phyloP scores from a whole-genome alignment of 2,888 invertebrate species.

The Drosophila colorata region DNA sequence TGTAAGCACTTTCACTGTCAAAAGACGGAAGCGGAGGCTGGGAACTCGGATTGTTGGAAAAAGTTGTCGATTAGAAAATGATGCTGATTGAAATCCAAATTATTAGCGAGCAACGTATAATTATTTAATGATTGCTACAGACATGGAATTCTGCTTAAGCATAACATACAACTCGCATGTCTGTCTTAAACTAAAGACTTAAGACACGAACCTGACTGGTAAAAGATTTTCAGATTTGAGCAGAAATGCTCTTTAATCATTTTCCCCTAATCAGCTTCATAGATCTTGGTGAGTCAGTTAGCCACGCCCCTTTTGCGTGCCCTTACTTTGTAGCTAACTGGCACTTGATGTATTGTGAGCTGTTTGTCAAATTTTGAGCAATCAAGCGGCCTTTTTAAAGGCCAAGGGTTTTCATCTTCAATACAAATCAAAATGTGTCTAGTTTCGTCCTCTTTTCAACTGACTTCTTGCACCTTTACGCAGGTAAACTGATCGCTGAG shows the following conservation, averaged over 20 bases:
- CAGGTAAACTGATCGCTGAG: conserved; percentile 42
- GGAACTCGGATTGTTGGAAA: conserved; percentile 51
- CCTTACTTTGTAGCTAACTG: conserved; percentile 42
- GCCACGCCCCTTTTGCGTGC: conserved; percentile 44
- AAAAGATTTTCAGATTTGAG: not conserved
- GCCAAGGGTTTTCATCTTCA: conserved; percentile 2
- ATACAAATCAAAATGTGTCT: conserved; percentile 39
- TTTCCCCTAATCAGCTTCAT: conserved; percentile 43
- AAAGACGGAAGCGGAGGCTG: conserved; percentile 34
- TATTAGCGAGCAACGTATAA: conserved; percentile 46
- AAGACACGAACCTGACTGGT: conserved; percentile 41
- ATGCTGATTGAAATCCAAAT: conserved; percentile 50
- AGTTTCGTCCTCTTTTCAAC: conserved; percentile 16
- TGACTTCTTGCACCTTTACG: conserved; percentile 67
- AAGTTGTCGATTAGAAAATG: conserved; percentile 71
- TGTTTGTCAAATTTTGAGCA: conserved; percentile 57
- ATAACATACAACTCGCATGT: conserved; percentile 32
- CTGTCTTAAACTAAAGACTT: conserved; percentile 34
- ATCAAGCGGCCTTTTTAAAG: conserved; percentile 23
- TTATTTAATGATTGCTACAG: conserved; percentile 51
- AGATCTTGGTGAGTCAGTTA: conserved; percentile 46
- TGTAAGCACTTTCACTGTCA: conserved; percentile 63
- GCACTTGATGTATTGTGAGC: conserved; percentile 56
- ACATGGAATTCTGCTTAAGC: conserved; percentile 17
- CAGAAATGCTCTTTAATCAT: conserved; percentile 16